phyloP scores from a whole-genome alignment of 2,888 invertebrate genomes.

The Pollenia griseotomentosa region DNA sequence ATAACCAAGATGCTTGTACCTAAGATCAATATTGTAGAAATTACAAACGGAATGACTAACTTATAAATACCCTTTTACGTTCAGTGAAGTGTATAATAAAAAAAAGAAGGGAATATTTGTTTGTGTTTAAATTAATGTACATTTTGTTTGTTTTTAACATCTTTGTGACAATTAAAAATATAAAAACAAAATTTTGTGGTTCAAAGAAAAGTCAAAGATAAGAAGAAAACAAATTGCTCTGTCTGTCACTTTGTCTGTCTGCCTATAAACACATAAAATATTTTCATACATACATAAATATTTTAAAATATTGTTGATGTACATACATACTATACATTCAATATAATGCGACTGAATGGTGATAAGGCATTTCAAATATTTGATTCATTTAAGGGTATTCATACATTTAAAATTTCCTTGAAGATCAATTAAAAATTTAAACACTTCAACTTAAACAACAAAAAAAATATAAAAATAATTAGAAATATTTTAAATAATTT shows the following conservation, averaged over 20 bases:
- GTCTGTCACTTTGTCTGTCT: conserved; percentile 33
- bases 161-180: conserved; percentile 61
- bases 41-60: no score
- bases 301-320: conserved; percentile 26
- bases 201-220: conserved; percentile 60
- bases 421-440: conserved; percentile 42
- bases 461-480: conserved; percentile 10
- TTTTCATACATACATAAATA: conserved; percentile 19
- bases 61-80: no score
- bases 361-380: conserved; percentile 59
- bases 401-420: conserved; percentile 27
- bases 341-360: neutral
- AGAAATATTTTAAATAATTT: conserved; percentile 10
- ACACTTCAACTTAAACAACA: conserved; percentile 1
- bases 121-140: neutral
- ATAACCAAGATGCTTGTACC: no score
- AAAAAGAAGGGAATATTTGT: neutral
- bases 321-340: neutral
- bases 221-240: conserved; percentile 46
- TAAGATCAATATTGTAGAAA: no score
- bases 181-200: conserved; percentile 64
- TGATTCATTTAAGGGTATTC: conserved; percentile 28
- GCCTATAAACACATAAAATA: neutral
- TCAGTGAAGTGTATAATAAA: no score
- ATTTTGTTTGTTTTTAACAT: neutral